Evolutionary conservation across 2,888 invertebrate species (phyloP).

Genomic region (Melipona beecheii): DNA sequence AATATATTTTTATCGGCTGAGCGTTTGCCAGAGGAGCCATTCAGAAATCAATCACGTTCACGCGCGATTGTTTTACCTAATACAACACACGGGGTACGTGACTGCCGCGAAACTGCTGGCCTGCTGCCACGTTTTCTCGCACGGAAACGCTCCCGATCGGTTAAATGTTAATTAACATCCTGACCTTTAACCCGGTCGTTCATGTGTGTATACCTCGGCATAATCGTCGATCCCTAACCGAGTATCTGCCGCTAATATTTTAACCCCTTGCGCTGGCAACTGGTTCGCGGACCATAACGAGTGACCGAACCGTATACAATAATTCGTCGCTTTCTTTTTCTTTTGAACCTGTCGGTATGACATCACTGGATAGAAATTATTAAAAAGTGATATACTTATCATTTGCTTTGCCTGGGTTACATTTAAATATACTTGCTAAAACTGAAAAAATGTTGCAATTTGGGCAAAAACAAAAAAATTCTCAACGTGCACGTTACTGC

Average conservation of each 20-base stretch:
- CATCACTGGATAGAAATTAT: too few relatives aligned
- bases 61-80: slow-evolving; percentile 33
- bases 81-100: slow-evolving; percentile 34
- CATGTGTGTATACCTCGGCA: background rate
- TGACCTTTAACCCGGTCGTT: slow-evolving; percentile 45
- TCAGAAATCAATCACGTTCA: slow-evolving; percentile 55
- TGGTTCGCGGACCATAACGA: too few relatives aligned
- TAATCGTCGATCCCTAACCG: slow-evolving; percentile 21
- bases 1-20: slow-evolving; percentile 42
- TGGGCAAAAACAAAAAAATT: too few relatives aligned
- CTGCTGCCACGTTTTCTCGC: slow-evolving; percentile 35
- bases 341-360: too few relatives aligned
- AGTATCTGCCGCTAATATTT: background rate
- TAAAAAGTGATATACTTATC: too few relatives aligned
- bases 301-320: too few relatives aligned
- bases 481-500: too few relatives aligned
- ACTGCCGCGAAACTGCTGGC: slow-evolving; percentile 31
- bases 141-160: slow-evolving; percentile 33
- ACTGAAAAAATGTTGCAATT: too few relatives aligned
- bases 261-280: too few relatives aligned
- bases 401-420: too few relatives aligned
- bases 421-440: too few relatives aligned
- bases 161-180: slow-evolving; percentile 53
- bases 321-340: too few relatives aligned
- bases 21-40: background rate